Base-by-base conservation (phyloP, 1,140 invertebrate species). In the Venturia canescens region DNA sequence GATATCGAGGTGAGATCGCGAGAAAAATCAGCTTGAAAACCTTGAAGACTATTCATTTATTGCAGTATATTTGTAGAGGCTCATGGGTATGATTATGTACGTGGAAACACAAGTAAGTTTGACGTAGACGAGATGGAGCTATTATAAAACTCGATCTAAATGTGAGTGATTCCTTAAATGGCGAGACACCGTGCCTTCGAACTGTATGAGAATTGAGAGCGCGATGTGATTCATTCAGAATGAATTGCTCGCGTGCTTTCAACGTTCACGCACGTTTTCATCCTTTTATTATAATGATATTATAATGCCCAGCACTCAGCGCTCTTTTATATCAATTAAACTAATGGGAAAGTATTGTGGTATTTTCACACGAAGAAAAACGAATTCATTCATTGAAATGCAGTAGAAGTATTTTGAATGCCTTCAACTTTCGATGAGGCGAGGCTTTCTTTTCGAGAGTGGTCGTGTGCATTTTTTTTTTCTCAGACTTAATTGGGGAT, bases 191-290 rank as follows among this genome's bases (percentile, higher is more conserved):
- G 71, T 29, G 44, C 16, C 27, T n/a, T 15, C 31, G 34, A 15
- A 71, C 34, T 71, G 6, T 74, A 50, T 74, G 71, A 74, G 71
- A 74, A 74, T 74, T 48, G 71, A 74, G 71, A 74, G 38, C 71
- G 71, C 71, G 57, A 53, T 57, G 71, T 74, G 71, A 74, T 74
- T 74, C 71, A 74, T 74, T 74, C 71, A 50, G n/a, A 48, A 74
- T 74, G 44, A 74, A 53, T 74, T n/a, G 38, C 69, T 53, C 50
- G 44, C 71, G 44, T 53, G 23, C 9, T 21, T 21, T 48, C 18
- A 23, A 63, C 34, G 18, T 48, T 71, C 34, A 23, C 48, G 23
- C 23, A 50, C 53, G 27, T 16, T n/a, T 74, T 53, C 26, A 74
- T 74, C 50, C 50, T 21, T 53, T 11, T 15, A 53, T 53, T 53